Base-by-base conservation (phyloP, 2,888 invertebrate genomes). In the Epinotia brunnichana region DNA sequence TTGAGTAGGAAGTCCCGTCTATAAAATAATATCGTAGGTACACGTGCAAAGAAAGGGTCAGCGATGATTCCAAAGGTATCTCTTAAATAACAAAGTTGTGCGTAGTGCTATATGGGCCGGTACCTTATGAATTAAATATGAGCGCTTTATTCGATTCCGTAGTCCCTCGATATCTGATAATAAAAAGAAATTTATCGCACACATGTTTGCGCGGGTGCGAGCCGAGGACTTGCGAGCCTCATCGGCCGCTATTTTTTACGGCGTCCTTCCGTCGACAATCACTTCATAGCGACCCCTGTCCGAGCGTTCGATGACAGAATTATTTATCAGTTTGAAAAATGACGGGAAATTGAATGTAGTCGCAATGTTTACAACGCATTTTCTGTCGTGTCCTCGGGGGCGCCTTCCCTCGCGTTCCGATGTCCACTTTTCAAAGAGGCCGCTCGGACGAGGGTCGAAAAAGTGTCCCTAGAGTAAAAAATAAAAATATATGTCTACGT, bases 251-350 rank as follows among this genome's bases (percentile, higher is more conserved):
- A 91, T 92, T 92, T 91, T 92, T 92, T 92, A 92, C 89, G 87
- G 85, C 84, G 86, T 87, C 87, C 89, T 90, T 90, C 91, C 87
- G 90, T 88, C 92, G 91, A 89, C 91, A 92, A 92, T 92, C 92
- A 91, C 92, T 93, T 93, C 92, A 92, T 92, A 92, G 88, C 89
- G 90, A 92, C 93, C 92, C 92, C 91, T 92, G 93, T 92, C 92
- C 93, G 90, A 92, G 87, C 88, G 87, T 90, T 90, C 93, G 92
- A 92, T 92, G 92, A 93, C 93, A 92, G 94, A 93, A 94, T 94
- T 94, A 94, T 94, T 94, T 94, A 94, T 94, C 93, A 94, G 93
- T 92, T 93, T 94, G 94, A 94, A 94, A 94, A 94, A 94, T 94
- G 93, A 94, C 93, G 91, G 91, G 93, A 94, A 93, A 94, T 94